Base-by-base conservation (phyloP, 2,113 vertebrate species). In the Natator depressus region DNA sequence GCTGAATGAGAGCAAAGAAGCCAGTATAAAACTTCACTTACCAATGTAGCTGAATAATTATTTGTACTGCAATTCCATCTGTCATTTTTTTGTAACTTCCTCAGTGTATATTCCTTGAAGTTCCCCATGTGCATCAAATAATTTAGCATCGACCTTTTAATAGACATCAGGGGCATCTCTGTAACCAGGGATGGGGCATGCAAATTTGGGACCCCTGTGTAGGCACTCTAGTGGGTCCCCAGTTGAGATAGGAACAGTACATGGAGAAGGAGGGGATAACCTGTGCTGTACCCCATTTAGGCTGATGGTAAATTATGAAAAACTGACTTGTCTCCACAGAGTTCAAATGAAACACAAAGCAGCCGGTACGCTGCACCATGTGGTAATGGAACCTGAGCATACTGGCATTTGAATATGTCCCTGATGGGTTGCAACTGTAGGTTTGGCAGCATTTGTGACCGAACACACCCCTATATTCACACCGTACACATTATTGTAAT, bases 41-140 rank as follows among this genome's bases (percentile, higher is more conserved):
- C 51, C 83, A 87, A 38, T 93, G 81, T 91, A 89, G 89, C 92
- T 93, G 89, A 95, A 88, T 92, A 89, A 96, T 92, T 95, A 91
- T 95, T 95, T 95, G 62, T 96, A 20, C 42, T 84, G 93, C 42
- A 94, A 57, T 22, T 88, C 94, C 82, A 88, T 38, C 87, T 89
- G 91, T 95, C 85, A 79, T 95, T 62, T 96, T 93, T 89, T 88
- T 42, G 25, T 78, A 89, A 96, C 86, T 95, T 93, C 80, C 72
- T 83, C 49, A 62, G 46, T 69, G 22, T 90, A 62, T 82, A 92
- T 46, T 96, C 85, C 29, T 88, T 86, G 51, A 94, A 94, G 89
- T 82, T 83, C 11, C 46, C 83, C 94, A 6, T 88, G 72, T 93
- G 81, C 89, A 96, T 93, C 91, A 94, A 89, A 95, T 88, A 57